Conservation (phyloP, 2,888 invertebrate genomes). For the Schizaphis graminum region DNA sequence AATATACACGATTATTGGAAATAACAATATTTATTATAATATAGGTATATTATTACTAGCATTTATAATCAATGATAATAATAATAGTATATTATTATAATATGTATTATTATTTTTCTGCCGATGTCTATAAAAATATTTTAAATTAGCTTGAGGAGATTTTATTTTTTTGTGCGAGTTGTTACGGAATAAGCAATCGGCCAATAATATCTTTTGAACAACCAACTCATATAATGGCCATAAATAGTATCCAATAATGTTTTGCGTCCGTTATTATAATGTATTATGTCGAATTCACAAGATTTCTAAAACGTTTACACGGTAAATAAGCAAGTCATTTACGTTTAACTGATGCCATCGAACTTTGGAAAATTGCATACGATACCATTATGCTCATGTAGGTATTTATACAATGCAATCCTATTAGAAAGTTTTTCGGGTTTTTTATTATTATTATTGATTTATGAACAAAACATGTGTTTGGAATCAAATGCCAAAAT, state of each 20-base stretch:
- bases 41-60: no score
- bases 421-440: neutral
- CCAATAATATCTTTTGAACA: neutral
- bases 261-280: neutral
- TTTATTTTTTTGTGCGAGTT: neutral
- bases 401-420: neutral
- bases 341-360: neutral
- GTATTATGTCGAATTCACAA: neutral
- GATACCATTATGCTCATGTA: neutral
- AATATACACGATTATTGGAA: neutral
- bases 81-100: neutral
- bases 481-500: neutral
- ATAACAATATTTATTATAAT: neutral
- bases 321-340: neutral
- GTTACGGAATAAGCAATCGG: neutral
- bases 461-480: neutral
- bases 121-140: neutral
- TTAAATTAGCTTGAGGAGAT: neutral
- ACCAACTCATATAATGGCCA: neutral
- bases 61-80: neutral
- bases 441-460: neutral
- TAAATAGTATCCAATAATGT: neutral
- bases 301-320: constrained; percentile 24
- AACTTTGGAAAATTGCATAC: neutral
- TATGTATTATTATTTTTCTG: neutral